These are phyloP conservation scores for Furnarius figulus DNA, from an alignment of 2,113 vertebrate species.

Conservation along the genomic window DNA sequence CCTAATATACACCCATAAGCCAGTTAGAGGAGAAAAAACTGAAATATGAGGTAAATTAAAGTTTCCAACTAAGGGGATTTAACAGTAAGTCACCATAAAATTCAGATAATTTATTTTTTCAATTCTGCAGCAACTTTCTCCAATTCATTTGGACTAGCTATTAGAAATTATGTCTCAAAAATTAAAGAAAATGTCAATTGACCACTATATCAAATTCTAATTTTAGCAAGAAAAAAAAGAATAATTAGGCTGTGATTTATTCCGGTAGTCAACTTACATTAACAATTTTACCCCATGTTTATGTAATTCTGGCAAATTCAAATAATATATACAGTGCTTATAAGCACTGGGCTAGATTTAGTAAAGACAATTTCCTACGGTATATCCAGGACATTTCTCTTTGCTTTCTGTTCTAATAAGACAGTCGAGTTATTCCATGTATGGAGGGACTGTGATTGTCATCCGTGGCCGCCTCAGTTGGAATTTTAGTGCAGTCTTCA, in stretches of 20 bases:
- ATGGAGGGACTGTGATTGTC: background rate
- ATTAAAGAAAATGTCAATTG: slow-evolving; percentile 60
- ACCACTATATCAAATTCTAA: slow-evolving; percentile 66
- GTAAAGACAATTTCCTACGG: slow-evolving; percentile 54
- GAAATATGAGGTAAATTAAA: slow-evolving; percentile 64
- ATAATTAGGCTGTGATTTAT: slow-evolving; percentile 54
- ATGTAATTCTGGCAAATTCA: slow-evolving; percentile 49
- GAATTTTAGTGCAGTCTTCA: background rate
- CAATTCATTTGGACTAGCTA: slow-evolving; percentile 46
- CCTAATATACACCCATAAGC: background rate
- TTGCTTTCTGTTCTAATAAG: background rate
- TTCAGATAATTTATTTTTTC: slow-evolving; percentile 62
- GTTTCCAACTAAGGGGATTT: slow-evolving; percentile 43
- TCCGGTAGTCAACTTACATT: slow-evolving; percentile 41
- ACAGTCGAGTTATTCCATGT: background rate
- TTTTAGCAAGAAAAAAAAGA: slow-evolving; percentile 45
- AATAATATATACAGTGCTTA: slow-evolving; percentile 38
- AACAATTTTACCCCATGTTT: background rate
- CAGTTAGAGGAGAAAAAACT: background rate
- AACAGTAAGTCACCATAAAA: slow-evolving; percentile 58
- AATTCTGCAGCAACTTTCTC: slow-evolving; percentile 56
- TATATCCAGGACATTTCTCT: slow-evolving; percentile 37
- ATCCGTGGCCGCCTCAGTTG: background rate
- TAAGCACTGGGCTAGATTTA: slow-evolving; percentile 37
- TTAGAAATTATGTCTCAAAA: slow-evolving; percentile 52